Percentiles rank a stretch among this genome's conserved stretches.
These are phyloP conservation scores for Drosophila kepulauana DNA, from an alignment of 1,140 invertebrate species.

Conservation along the genomic window DNA sequence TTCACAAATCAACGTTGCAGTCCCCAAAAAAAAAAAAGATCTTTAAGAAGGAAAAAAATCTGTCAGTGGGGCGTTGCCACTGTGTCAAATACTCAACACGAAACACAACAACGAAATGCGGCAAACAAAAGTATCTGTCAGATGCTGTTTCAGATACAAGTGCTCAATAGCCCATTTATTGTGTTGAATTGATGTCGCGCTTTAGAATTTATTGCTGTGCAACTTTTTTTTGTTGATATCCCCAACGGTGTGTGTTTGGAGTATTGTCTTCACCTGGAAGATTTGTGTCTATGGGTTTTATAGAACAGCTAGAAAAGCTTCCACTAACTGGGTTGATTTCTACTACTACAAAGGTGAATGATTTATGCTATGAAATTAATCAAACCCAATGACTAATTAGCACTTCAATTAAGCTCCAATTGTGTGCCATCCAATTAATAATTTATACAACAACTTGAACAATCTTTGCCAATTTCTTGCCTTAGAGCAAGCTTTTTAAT, in stretches of 20 bases:
- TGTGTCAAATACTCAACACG: constrained; percentile 59
- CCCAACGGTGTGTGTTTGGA: constrained; percentile 3
- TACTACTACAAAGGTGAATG: constrained; percentile 6
- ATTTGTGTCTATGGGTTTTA: constrained; percentile 45
- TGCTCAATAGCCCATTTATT: constrained; percentile 52
- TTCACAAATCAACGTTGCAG: constrained; percentile 69
- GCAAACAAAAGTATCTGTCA: constrained; percentile 61
- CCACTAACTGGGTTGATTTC: constrained; percentile 62
- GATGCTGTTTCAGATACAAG: constrained; percentile 55
- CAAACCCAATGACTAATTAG: constrained; percentile 1
- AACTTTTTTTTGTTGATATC: constrained; percentile 18
- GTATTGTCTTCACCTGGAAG: constrained; percentile 22
- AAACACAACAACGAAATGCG: constrained; percentile 23
- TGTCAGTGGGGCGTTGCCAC: constrained; percentile 79
- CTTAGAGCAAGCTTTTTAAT: background rate
- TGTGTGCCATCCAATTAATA: background rate
- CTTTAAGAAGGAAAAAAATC: constrained; percentile 51
- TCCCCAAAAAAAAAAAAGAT: constrained; percentile 14
- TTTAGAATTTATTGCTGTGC: constrained; percentile 47
- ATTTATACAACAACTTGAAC: too few species aligned
- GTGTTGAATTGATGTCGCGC: constrained; percentile 65
- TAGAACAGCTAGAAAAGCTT: constrained; percentile 38
- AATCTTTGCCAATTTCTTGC: too few species aligned
- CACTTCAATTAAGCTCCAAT: constrained; percentile 15
- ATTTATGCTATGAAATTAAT: background rate